Evolutionary conservation across 1,140 invertebrate species (phyloP).

Genomic region (Andricus grossulariae): DNA sequence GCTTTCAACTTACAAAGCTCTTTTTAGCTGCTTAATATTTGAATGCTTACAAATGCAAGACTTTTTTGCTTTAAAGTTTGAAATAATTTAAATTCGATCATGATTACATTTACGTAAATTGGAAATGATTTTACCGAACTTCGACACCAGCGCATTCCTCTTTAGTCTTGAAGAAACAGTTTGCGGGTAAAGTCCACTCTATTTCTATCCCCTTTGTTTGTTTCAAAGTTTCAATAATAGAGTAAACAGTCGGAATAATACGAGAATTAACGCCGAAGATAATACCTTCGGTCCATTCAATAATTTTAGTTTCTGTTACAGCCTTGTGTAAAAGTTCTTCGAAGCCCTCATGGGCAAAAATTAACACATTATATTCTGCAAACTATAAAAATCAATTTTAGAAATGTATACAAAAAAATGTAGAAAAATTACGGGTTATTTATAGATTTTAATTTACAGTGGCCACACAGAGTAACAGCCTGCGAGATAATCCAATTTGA

Average conservation of each 20-base stretch:
- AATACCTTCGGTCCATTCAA: not conserved
- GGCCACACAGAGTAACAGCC: not conserved
- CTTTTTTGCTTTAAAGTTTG: not conserved
- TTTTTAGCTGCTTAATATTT: too few relatives aligned
- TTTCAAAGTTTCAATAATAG: not conserved
- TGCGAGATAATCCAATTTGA: too few relatives aligned
- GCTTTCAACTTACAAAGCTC: too few relatives aligned
- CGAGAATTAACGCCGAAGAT: not conserved
- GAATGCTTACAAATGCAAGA: too few relatives aligned
- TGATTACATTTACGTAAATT: not conserved
- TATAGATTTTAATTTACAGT: not conserved
- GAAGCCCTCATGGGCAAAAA: not conserved
- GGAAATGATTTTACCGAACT: not conserved
- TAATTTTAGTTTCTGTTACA: slow-evolving; percentile 1
- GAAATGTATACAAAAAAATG: not conserved
- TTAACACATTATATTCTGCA: not conserved
- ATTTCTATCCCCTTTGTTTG: not conserved
- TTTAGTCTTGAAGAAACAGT: slow-evolving; percentile 4
- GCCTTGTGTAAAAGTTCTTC: not conserved
- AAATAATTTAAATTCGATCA: not conserved
- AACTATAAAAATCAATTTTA: slow-evolving; percentile 4
- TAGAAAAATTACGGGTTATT: not conserved
- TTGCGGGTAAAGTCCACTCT: not conserved
- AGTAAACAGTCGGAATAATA: slow-evolving; percentile 1
- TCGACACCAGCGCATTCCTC: not conserved